Evolutionary conservation across 2,113 vertebrate species (phyloP).

Genomic region (pig (Sus scrofa)): DNA sequence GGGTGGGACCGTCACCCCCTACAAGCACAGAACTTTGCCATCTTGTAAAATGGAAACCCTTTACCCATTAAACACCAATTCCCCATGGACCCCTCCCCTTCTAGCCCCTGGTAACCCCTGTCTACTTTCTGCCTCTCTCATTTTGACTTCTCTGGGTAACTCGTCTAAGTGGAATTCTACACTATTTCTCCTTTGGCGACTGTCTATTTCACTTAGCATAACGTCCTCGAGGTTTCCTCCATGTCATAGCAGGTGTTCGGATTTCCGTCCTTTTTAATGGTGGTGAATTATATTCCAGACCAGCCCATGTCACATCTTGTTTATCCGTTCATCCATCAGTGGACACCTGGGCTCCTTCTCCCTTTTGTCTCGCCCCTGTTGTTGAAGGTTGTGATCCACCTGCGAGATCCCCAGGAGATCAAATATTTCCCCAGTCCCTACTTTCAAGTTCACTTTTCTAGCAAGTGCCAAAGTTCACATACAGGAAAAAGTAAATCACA

Average conservation of each 20-base stretch:
- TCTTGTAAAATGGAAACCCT: background rate
- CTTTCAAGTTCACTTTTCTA: background rate
- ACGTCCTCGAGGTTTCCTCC: background rate
- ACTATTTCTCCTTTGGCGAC: background rate
- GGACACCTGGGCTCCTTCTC: background rate
- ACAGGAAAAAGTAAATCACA: background rate
- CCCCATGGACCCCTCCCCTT: background rate
- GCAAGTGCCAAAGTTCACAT: background rate
- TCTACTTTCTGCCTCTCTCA: background rate
- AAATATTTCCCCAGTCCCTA: background rate
- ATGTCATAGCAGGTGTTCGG: background rate
- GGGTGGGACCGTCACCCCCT: background rate
- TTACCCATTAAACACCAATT: background rate
- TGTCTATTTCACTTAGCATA: background rate
- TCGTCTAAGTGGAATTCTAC: background rate
- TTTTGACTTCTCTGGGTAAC: background rate
- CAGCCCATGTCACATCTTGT: background rate
- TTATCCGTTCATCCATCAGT: background rate
- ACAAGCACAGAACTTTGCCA: background rate
- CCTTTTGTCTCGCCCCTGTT: background rate
- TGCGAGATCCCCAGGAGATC: background rate
- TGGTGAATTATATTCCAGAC: background rate
- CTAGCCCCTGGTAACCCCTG: background rate
- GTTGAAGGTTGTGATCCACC: background rate
- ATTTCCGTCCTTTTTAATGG: background rate